Evolutionary conservation across 2,888 invertebrate genomes (phyloP).

Genomic region (Campoplex nolae): DNA sequence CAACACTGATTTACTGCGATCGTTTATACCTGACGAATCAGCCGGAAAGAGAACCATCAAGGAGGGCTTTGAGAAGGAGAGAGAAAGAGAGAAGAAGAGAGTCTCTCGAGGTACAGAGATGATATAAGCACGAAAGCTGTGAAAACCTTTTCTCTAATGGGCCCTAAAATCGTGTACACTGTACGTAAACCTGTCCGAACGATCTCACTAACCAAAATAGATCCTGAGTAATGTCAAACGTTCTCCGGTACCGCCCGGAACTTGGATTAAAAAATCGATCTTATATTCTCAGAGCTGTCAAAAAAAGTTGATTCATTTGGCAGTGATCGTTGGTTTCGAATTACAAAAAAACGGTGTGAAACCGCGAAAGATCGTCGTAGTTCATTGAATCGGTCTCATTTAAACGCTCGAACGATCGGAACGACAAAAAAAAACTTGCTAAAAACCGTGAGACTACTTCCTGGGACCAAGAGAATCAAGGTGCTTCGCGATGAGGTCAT

Average conservation of each 20-base stretch:
- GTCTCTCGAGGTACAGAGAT: not conserved
- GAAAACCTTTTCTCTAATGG: not conserved
- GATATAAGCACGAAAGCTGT: not conserved
- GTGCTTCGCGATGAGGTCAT: not conserved
- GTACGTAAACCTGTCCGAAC: not conserved
- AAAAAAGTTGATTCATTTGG: not conserved
- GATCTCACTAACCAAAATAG: not conserved
- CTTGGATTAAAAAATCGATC: not conserved
- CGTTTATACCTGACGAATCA: slow-evolving; percentile 55
- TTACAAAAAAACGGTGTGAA: not conserved
- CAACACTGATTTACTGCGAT: slow-evolving; percentile 61
- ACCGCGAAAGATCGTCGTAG: not conserved
- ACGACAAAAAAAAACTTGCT: not conserved
- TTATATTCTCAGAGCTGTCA: not conserved
- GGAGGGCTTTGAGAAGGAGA: not conserved
- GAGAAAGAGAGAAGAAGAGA: not conserved
- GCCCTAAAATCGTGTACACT: not conserved
- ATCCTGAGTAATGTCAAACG: not conserved
- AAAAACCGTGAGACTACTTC: not conserved
- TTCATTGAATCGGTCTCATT: not conserved
- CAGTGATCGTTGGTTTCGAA: not conserved
- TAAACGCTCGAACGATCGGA: not conserved
- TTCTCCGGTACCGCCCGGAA: not conserved
- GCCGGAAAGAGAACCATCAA: slow-evolving; percentile 36
- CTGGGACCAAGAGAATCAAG: not conserved